Evolutionary conservation across 2,113 vertebrate genomes (phyloP), one percentile per base, ranked within the genome.

Genomic region (Oreocharis arfaki): DNA sequence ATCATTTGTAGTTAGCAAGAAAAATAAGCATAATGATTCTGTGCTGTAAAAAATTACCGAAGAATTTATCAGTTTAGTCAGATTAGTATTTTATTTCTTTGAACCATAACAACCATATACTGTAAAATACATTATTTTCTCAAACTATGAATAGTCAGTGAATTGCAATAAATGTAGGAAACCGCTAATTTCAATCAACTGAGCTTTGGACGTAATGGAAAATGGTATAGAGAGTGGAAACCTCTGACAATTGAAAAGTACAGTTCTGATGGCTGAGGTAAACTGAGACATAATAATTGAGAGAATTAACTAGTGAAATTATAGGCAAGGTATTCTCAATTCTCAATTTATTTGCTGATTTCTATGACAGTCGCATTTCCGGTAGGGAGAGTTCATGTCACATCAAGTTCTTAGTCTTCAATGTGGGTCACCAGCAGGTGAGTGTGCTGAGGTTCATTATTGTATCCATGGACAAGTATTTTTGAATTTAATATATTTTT

Each of bases 1-100:
- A 74, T 78, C 16, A 93, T 92, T 96, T 94, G 68, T 92, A 97
- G 93, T 89, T 96, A 94, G 26, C 30, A 85, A 94, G 93, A 91
- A 96, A 96, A 93, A 94, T 87, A 87, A 95, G 84, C 14, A 74
- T 83, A 76, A 90, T 95, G 94, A 95, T 96, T 95, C 63, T 89
- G 11, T 84, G 52, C 13, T 61, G 56, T 60, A 47, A 82, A 93
- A 89, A 50, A 96, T 88, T 61, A n/a, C 63, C 2, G 37, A 60
- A 87, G 70, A 13, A 57, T 16, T 35, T 74, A 77, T 87, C 44
- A 56, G 27, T 70, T 97, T 88, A 90, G 87, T 93, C 47, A 94
- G 24, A 87, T 96, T 85, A 85, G 20, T 63, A 69, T 88, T 87
- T 92, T 84, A 74, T 94, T 91, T 82, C 61, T 75, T 87, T 89